Conservation (phyloP, 2,888 invertebrate species). For the Eupithecia abbreviata region DNA sequence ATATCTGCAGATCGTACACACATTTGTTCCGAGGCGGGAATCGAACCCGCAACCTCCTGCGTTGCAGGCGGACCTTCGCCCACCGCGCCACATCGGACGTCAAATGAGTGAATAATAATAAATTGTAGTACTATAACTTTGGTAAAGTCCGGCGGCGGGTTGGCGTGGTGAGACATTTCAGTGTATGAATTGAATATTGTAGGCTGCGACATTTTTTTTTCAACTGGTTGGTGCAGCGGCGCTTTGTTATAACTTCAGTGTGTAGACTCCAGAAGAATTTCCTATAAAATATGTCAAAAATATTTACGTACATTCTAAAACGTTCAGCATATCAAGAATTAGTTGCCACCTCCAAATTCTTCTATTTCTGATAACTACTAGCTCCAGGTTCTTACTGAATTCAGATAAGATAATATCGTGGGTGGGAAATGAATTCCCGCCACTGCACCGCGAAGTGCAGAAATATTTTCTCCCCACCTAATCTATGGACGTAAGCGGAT, state of each 20-base stretch:
- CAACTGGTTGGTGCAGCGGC: background rate
- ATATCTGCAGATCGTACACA: no score
- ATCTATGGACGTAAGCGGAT: conserved; percentile 80
- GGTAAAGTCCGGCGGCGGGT: background rate
- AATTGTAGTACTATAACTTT: no score
- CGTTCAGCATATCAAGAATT: background rate
- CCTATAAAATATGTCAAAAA: background rate
- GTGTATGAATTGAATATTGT: background rate
- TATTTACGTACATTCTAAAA: background rate
- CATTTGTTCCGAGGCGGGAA: no score
- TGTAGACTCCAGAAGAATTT: background rate
- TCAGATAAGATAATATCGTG: conserved; percentile 67
- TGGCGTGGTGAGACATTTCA: background rate
- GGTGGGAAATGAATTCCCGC: conserved; percentile 42
- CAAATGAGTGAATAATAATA: no score
- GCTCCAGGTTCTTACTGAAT: conserved; percentile 19
- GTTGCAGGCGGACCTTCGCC: no score
- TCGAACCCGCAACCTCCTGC: no score
- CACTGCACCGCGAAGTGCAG: conserved; percentile 55
- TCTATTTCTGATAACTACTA: conserved; percentile 1
- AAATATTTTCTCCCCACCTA: conserved; percentile 70
- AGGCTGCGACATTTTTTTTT: background rate
- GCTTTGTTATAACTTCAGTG: background rate
- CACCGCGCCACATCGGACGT: no score
- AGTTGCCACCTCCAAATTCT: background rate